Conservation (phyloP, 1,140 invertebrate species). For the Paraescarpia echinospica region DNA sequence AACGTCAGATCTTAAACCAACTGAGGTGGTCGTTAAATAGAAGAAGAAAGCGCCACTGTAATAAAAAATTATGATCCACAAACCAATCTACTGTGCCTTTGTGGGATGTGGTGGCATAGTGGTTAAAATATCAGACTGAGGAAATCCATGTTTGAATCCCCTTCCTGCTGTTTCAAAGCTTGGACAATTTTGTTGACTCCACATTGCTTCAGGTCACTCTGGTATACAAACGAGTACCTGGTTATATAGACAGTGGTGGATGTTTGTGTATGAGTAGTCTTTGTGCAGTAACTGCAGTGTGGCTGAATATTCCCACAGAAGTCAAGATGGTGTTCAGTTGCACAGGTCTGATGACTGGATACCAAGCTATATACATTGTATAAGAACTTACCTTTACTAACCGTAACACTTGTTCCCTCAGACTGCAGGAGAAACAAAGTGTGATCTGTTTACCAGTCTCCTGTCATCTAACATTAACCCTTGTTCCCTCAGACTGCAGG, state of each 20-base stretch:
- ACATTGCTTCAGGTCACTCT: not conserved
- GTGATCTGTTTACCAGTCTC: not conserved
- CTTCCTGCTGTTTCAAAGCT: not conserved
- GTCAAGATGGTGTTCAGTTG: not conserved
- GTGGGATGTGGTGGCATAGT: too few species aligned
- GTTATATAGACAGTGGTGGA: not conserved
- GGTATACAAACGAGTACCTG: not conserved
- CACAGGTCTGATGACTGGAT: not conserved
- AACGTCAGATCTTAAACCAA: not conserved
- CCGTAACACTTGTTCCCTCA: not conserved
- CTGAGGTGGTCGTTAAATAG: not conserved
- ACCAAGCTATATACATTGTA: not conserved
- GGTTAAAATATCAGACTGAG: not conserved
- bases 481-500: not conserved
- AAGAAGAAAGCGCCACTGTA: not conserved
- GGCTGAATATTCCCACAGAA: not conserved
- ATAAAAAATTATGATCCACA: not conserved
- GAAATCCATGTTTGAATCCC: not conserved
- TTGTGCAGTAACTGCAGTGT: not conserved
- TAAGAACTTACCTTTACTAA: not conserved
- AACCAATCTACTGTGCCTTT: not conserved
- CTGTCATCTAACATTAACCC: not conserved
- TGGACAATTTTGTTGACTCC: not conserved
- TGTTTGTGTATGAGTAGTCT: not conserved
- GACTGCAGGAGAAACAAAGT: not conserved